Evolutionary conservation across 2,888 invertebrate genomes (phyloP).

Genomic region (Drosophila phalerata): DNA sequence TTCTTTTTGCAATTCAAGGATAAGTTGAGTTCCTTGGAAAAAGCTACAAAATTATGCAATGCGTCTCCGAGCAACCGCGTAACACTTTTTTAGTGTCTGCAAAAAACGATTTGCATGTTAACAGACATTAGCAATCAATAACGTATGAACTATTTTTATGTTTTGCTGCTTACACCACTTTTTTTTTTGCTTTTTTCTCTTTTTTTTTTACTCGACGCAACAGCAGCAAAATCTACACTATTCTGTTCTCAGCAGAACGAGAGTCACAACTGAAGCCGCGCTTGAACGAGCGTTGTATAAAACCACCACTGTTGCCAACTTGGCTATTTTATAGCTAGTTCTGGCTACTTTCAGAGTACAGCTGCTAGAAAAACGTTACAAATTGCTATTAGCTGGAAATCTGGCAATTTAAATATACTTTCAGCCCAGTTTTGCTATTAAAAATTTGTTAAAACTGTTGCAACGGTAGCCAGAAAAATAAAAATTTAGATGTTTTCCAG

Average conservation of each 20-base stretch:
- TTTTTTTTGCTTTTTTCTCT: conserved; percentile 20
- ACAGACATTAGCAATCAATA: conserved; percentile 42
- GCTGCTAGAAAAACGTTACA: too few species aligned
- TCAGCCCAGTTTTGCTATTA: too few species aligned
- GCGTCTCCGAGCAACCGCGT: conserved; percentile 42
- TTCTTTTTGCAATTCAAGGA: conserved; percentile 26
- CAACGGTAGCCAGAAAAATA: too few species aligned
- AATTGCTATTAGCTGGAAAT: too few species aligned
- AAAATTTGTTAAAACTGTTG: too few species aligned
- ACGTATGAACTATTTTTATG: conserved; percentile 16
- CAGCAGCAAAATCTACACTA: conserved; percentile 57
- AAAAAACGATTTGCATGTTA: conserved; percentile 13
- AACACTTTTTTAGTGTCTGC: conserved; percentile 21
- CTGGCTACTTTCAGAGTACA: too few species aligned
- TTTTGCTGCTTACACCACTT: conserved; percentile 40
- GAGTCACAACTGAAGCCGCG: conserved; percentile 46
- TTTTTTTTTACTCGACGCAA: conserved; percentile 40
- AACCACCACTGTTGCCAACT: too few species aligned
- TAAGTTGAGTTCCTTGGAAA: conserved; percentile 32
- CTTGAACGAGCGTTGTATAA: conserved; percentile 44
- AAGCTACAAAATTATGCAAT: conserved; percentile 56
- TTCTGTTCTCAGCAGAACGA: conserved; percentile 29
- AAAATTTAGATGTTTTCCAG: too few species aligned
- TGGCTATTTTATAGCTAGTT: too few species aligned
- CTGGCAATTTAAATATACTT: too few species aligned